phyloP scores from a whole-genome alignment of 2,888 invertebrate species.

The Pasiphila rectangulata region DNA sequence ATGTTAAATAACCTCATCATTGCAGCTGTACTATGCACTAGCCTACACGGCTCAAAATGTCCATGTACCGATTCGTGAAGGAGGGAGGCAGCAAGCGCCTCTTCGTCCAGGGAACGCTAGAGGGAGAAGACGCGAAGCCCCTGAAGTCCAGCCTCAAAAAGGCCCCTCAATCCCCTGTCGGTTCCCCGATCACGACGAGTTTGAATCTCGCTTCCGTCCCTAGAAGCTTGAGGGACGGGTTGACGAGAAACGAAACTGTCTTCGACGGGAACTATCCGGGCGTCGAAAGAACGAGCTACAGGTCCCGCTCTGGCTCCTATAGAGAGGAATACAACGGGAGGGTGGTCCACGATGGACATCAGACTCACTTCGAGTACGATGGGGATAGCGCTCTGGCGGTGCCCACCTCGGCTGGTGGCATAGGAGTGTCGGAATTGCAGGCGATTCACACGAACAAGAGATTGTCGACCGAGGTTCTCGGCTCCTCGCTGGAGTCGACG shows the following conservation, averaged over 20 bases:
- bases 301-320: conserved; percentile 66
- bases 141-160: conserved; percentile 78
- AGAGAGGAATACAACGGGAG: conserved; percentile 73
- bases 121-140: conserved; percentile 81
- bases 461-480: conserved; percentile 91
- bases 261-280: conserved; percentile 75
- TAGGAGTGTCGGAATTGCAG: conserved; percentile 82
- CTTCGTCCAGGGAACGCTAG: conserved; percentile 87
- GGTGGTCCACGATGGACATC: conserved; percentile 72
- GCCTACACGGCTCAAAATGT: conserved; percentile 74
- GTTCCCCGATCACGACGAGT: conserved; percentile 83
- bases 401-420: conserved; percentile 67
- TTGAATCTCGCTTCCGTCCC: conserved; percentile 80
- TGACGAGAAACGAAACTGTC: conserved; percentile 74
- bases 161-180: conserved; percentile 70
- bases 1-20: conserved; percentile 60
- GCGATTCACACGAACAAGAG: conserved; percentile 91
- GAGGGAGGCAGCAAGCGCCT: conserved; percentile 84
- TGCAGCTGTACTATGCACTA: conserved; percentile 64
- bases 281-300: conserved; percentile 65
- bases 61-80: conserved; percentile 91
- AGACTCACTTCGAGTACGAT: conserved; percentile 77
- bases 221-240: conserved; percentile 77
- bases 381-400: conserved; percentile 68
- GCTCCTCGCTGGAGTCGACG: conserved; percentile 91